Conservation (phyloP, 2,113 vertebrate genomes). For the Rhea americana region DNA sequence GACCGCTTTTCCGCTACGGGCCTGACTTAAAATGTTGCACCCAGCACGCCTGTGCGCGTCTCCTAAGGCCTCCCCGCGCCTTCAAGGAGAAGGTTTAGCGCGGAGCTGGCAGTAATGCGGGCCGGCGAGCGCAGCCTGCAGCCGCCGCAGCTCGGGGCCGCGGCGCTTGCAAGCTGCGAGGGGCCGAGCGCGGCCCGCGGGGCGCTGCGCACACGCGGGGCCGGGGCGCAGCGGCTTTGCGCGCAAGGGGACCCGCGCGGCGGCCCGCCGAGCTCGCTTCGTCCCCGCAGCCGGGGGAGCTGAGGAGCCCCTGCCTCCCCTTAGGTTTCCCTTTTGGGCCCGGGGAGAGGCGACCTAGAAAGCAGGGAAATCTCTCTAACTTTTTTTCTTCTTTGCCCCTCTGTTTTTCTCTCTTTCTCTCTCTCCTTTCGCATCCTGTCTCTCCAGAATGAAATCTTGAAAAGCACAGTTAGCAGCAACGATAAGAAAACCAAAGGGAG, state of each 20-base stretch:
- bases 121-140: too few relatives aligned
- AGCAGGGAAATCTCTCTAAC: constrained; percentile 21
- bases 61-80: neutral
- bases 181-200: too few relatives aligned
- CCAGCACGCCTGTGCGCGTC: too few relatives aligned
- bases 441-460: constrained; percentile 91
- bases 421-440: neutral
- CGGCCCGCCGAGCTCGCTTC: too few relatives aligned
- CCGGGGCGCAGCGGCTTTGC: neutral
- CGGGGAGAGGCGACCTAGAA: neutral
- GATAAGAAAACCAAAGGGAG: constrained; percentile 99
- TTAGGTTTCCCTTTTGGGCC: neutral
- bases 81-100: neutral
- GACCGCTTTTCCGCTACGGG: too few relatives aligned
- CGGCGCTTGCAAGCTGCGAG: too few relatives aligned
- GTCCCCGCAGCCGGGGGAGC: neutral
- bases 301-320: neutral
- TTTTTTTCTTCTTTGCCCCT: neutral
- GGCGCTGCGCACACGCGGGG: neutral
- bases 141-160: too few relatives aligned
- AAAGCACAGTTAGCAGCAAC: constrained; percentile 88
- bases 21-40: neutral
- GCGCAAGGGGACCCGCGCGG: neutral
- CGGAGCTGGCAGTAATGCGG: too few relatives aligned
- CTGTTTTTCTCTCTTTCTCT: constrained; percentile 35